Base-by-base conservation (phyloP, 2,797 vertebrate species). In the Agapornis canus region DNA sequence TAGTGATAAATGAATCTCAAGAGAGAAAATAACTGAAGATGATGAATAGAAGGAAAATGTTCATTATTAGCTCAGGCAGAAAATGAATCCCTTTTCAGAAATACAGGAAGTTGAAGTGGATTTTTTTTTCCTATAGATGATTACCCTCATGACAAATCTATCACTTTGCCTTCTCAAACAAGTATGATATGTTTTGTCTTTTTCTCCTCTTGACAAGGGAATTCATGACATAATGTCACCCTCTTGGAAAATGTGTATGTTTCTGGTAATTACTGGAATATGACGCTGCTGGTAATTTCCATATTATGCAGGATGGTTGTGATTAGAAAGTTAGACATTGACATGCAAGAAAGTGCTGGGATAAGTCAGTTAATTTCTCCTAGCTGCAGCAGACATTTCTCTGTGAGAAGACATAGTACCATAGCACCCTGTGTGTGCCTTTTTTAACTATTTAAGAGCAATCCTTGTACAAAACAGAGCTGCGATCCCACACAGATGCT, bases 141-240 rank as follows among this genome's bases (percentile, higher is more conserved):
- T 97, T 98, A 95, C 94, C 86, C 91, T 97, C 75, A 43, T 96
- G 97, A 97, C 96, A 97, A 96, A 86, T 94, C 91, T 95, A 95
- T 97, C 95, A 86, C 84, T 89, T 87, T 72, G n/a, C 63, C 47
- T 84, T 85, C 83, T 88, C 75, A 90, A 92, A 96, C 69, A 82
- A 94, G 25, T 73, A 49, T 42, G 88, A 39, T 76, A 94, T 86
- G 83, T 91, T 86, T 73, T 25, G 82, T 72, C 82, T 89, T 83
- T 65, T 86, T 87, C 82, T 42, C 57, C 31, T 89, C 66, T 85
- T 95, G 96, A 96, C 26, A 64, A 91, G 79, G 76, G 72, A 87
- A 78, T 85, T 94, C 92, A 32, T 82, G 59, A 89, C 90, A 91
- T 72, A 43, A 91, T 77, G 92, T 94, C 96, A 90, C 76, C 57